These are phyloP conservation scores for Drosophila diplacantha DNA, from an alignment of 2,888 invertebrate genomes.

Conservation along the genomic window DNA sequence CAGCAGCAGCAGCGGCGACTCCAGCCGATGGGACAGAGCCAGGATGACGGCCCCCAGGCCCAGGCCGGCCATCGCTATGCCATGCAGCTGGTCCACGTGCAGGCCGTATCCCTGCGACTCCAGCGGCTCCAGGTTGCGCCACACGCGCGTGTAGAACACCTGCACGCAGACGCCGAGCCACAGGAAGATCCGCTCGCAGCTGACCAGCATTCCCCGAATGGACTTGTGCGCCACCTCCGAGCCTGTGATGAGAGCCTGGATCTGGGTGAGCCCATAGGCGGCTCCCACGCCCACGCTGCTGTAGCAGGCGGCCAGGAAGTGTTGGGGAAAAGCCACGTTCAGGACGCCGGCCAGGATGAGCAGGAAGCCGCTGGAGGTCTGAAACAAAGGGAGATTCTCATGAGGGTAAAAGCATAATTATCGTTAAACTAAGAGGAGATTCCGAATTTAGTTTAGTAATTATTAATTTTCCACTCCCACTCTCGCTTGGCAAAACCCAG, in stretches of 20 bases:
- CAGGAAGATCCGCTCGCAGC: constrained; percentile 71
- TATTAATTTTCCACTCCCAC: not conserved
- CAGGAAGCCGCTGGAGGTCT: constrained; percentile 72
- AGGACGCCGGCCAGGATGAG: constrained; percentile 69
- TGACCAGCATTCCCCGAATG: constrained; percentile 71
- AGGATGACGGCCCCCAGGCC: constrained; percentile 65
- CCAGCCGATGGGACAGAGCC: constrained; percentile 61
- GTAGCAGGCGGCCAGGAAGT: constrained; percentile 55
- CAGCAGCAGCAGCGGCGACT: constrained; percentile 68
- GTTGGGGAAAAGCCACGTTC: constrained; percentile 55
- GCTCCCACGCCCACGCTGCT: constrained; percentile 72
- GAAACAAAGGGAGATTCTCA: not conserved
- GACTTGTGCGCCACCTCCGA: constrained; percentile 71
- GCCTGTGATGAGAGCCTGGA: constrained; percentile 72
- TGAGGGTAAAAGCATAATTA: too few relatives aligned
- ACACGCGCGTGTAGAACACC: constrained; percentile 66
- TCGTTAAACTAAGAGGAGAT: too few relatives aligned
- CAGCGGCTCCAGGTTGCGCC: constrained; percentile 61
- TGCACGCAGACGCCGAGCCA: constrained; percentile 75
- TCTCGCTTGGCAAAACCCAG: not conserved
- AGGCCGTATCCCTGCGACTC: constrained; percentile 54
- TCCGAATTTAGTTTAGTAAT: too few relatives aligned
- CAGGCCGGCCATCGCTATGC: constrained; percentile 60
- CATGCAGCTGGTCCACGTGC: constrained; percentile 75
- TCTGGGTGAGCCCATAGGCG: constrained; percentile 73